phyloP scores from a whole-genome alignment of 2,113 vertebrate genomes.

The Dasypus novemcinctus region DNA sequence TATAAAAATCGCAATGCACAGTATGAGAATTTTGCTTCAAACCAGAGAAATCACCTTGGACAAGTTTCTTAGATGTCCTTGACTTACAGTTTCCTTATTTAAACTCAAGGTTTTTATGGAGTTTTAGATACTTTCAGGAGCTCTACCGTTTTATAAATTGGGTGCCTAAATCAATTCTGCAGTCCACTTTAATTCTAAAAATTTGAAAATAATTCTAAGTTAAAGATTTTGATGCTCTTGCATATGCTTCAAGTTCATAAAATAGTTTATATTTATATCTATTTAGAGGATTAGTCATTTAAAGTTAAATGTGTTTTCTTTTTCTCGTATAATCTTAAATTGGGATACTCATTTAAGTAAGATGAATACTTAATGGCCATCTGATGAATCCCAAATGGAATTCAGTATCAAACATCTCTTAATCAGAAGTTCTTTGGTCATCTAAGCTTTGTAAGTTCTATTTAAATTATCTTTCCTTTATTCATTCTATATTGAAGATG shows the following conservation, averaged over 20 bases:
- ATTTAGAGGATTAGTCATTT: neutral
- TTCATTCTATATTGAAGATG: neutral
- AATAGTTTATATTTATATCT: neutral
- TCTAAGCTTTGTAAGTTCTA: conserved; percentile 7
- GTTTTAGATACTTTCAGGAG: neutral
- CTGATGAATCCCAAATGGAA: neutral
- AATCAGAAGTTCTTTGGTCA: neutral
- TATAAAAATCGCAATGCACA: neutral
- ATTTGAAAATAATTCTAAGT: conserved; percentile 32
- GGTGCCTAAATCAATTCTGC: neutral
- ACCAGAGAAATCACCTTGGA: neutral
- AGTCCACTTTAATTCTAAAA: neutral
- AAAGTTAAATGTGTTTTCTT: conserved; percentile 1
- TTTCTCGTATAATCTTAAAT: neutral
- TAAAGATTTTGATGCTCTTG: neutral
- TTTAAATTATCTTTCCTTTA: neutral
- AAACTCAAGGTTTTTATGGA: neutral
- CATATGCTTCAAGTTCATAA: neutral
- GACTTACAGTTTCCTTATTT: neutral
- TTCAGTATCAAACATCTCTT: neutral
- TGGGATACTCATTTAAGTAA: neutral
- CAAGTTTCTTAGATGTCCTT: neutral
- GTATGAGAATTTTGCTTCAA: neutral
- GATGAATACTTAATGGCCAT: neutral
- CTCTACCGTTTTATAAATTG: neutral